phyloP scores from a whole-genome alignment of 2,888 invertebrate genomes.

The Minunthozetes semirufus region DNA sequence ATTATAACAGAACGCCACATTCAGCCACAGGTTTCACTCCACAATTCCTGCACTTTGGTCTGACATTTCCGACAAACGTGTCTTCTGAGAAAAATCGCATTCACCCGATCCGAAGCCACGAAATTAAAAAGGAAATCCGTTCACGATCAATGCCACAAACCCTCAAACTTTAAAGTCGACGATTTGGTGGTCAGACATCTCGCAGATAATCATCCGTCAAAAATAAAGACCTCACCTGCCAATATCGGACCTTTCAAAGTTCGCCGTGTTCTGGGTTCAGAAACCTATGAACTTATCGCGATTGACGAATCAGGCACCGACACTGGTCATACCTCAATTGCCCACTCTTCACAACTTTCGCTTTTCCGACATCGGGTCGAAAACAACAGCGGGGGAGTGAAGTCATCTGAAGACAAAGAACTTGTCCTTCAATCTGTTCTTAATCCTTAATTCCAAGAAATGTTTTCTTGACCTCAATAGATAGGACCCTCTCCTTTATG shows the following conservation, averaged over 20 bases:
- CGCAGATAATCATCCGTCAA: neutral
- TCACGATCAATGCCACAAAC: neutral
- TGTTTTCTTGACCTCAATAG: no score
- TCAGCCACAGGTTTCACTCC: conserved; percentile 21
- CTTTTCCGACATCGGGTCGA: neutral
- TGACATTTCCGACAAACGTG: neutral
- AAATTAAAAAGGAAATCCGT: neutral
- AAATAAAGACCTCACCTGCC: neutral
- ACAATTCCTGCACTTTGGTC: conserved; percentile 4
- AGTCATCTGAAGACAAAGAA: no score
- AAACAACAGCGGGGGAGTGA: neutral
- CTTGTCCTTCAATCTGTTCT: no score
- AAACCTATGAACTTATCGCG: neutral
- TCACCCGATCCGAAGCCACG: neutral
- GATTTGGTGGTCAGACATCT: neutral
- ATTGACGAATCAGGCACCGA: neutral
- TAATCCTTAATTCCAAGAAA: no score
- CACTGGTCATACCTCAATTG: neutral
- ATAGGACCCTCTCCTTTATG: no score
- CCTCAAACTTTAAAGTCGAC: neutral
- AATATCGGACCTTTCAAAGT: neutral
- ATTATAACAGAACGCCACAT: conserved; percentile 21
- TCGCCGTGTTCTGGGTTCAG: neutral
- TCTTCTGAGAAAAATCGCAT: neutral
- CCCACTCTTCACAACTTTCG: neutral